A percentile compares a stretch with the other conserved stretches of the same genome.
Conservation (phyloP, 2,888 invertebrate genomes). For the Trichacis sp. region DNA sequence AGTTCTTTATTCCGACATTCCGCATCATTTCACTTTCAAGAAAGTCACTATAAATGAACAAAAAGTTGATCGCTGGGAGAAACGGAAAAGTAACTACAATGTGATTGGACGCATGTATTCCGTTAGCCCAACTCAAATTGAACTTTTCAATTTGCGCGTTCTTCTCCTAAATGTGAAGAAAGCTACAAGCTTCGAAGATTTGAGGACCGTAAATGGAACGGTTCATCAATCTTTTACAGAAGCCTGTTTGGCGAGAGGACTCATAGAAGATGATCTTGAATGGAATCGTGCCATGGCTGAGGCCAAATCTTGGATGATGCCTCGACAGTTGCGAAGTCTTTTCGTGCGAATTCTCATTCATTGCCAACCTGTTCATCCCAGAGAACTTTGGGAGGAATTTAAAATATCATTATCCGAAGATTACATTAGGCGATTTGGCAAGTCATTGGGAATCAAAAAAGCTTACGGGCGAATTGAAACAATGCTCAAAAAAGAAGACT, state of each 20-base stretch:
- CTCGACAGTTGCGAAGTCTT: background rate
- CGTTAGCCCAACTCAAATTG: background rate
- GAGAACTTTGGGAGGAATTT: background rate
- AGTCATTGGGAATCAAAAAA: background rate
- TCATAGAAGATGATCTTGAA: background rate
- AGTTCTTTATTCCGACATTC: too few relatives aligned
- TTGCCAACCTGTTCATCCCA: too few relatives aligned
- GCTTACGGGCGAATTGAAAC: background rate
- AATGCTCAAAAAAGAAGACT: too few relatives aligned
- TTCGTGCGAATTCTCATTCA: too few relatives aligned
- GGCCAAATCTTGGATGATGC: too few relatives aligned
- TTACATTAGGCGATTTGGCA: background rate
- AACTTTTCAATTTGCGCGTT: background rate
- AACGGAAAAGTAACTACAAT: too few relatives aligned
- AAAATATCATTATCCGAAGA: conserved; percentile 6
- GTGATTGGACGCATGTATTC: background rate
- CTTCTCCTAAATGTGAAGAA: background rate
- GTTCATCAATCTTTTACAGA: background rate
- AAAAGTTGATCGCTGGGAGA: too few relatives aligned
- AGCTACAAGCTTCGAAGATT: background rate
- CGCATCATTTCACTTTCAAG: too few relatives aligned
- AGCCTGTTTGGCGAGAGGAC: background rate
- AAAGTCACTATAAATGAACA: too few relatives aligned
- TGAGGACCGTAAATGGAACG: background rate
- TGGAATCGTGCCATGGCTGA: background rate